A percentile compares a stretch with the other conserved stretches of the same genome.
phyloP scores from a whole-genome alignment of 2,797 vertebrate species.

The Pipistrellus kuhlii region DNA sequence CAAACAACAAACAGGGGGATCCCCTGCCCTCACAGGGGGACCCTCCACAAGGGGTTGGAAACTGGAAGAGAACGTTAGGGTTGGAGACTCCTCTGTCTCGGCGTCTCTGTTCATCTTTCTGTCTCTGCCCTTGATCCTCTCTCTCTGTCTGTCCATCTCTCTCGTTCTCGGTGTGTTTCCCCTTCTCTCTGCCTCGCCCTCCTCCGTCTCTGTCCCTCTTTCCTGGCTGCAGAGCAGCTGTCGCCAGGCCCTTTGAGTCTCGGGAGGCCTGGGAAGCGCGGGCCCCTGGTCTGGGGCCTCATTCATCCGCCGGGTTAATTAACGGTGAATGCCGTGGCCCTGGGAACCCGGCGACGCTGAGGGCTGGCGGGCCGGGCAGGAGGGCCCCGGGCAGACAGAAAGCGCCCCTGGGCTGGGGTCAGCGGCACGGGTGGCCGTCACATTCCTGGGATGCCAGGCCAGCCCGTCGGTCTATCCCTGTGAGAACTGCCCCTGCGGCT shows the following conservation, averaged over 20 bases:
- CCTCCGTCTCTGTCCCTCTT: neutral
- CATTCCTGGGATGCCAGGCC: slow-evolving; percentile 86
- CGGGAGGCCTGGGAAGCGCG: slow-evolving; percentile 75
- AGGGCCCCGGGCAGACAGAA: slow-evolving; percentile 85
- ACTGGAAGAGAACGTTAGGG: neutral
- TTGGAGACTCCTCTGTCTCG: neutral
- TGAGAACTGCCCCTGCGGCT: neutral
- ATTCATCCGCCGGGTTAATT: slow-evolving; percentile 86
- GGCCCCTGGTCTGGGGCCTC: slow-evolving; percentile 82
- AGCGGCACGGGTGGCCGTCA: slow-evolving; percentile 86
- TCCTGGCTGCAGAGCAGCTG: neutral
- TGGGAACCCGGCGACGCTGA: slow-evolving; percentile 80
- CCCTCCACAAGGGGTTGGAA: neutral
- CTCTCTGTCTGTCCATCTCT: neutral
- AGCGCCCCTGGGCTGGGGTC: slow-evolving; percentile 76
- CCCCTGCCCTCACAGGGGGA: neutral
- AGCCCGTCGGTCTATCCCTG: neutral
- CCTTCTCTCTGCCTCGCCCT: fast-evolving
- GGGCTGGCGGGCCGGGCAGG: slow-evolving; percentile 83
- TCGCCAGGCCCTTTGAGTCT: slow-evolving; percentile 64
- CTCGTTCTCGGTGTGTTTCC: neutral
- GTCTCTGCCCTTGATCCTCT: neutral
- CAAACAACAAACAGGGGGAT: neutral
- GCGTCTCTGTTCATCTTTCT: neutral
- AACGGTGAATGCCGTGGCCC: slow-evolving; percentile 86